A percentile compares a stretch with the other conserved stretches of the same genome.
Evolutionary conservation across 2,888 invertebrate genomes (phyloP).

Genomic region (Sesia bembeciformis): DNA sequence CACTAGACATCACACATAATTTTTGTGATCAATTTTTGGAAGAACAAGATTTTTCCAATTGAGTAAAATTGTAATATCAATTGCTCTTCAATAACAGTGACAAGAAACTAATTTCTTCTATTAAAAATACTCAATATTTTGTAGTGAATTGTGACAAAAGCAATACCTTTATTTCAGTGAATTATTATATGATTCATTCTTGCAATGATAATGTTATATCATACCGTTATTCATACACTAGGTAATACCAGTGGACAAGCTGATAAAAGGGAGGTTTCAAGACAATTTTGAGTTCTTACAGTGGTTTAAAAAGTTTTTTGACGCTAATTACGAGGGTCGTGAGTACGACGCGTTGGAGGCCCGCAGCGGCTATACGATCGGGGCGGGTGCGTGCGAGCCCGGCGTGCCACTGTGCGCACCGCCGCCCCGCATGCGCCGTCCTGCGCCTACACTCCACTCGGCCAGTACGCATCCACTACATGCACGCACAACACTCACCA

Average conservation of each 20-base stretch:
- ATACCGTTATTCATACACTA: slow-evolving; percentile 49
- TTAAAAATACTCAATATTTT: too few relatives aligned
- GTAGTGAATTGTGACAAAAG: too few relatives aligned
- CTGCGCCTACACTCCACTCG: slow-evolving; percentile 27
- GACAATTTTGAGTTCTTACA: slow-evolving; percentile 99
- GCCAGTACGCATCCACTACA: slow-evolving; percentile 26
- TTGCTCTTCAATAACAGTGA: too few relatives aligned
- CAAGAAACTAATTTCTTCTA: too few relatives aligned
- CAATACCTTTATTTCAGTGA: too few relatives aligned
- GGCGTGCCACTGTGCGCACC: slow-evolving; percentile 59
- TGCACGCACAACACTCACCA: slow-evolving; percentile 14
- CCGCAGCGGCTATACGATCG: slow-evolving; percentile 87
- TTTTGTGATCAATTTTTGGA: too few relatives aligned
- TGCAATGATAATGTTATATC: too few relatives aligned
- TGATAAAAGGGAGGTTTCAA: slow-evolving; percentile 99
- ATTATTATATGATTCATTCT: too few relatives aligned
- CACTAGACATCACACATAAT: too few relatives aligned
- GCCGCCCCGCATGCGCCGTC: slow-evolving; percentile 20
- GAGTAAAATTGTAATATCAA: too few relatives aligned
- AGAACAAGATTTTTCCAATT: too few relatives aligned
- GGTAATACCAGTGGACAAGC: slow-evolving; percentile 99
- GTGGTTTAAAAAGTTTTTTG: slow-evolving; percentile 99
- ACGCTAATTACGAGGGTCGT: slow-evolving; percentile 98
- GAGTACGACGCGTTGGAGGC: slow-evolving; percentile 95
- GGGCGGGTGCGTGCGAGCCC: slow-evolving; percentile 77